phyloP scores from a whole-genome alignment of 2,113 vertebrate genomes.

The Vombatus ursinus region DNA sequence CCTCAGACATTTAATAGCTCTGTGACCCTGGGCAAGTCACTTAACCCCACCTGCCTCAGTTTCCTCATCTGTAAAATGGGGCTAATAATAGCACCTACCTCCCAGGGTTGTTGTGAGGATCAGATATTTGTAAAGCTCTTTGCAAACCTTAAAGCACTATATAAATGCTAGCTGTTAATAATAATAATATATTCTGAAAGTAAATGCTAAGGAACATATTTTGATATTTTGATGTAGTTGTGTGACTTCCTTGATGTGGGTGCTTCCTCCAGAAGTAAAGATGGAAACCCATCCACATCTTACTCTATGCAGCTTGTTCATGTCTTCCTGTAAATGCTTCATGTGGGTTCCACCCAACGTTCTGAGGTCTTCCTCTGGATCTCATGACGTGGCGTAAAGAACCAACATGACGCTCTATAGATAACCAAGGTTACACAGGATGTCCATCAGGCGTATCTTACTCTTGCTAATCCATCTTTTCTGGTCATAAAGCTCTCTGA shows the following conservation, averaged over 20 bases:
- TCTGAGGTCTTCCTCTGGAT: rapidly evolving
- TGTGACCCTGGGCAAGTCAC: background rate
- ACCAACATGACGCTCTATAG: background rate
- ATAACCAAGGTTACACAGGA: background rate
- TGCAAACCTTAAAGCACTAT: background rate
- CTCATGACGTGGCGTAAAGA: background rate
- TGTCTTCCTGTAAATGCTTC: background rate
- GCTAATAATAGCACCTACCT: background rate
- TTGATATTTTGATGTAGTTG: background rate
- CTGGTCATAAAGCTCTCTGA: background rate
- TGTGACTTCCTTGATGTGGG: background rate
- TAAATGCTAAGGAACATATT: background rate
- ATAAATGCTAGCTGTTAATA: background rate
- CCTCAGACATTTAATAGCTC: background rate
- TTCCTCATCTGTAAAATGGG: conserved; percentile 30
- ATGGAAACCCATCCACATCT: background rate
- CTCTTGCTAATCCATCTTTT: background rate
- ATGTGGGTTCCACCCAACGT: background rate
- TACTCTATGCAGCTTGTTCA: background rate
- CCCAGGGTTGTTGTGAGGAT: background rate
- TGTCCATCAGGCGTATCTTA: background rate
- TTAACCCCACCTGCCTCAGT: background rate
- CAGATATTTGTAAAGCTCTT: background rate
- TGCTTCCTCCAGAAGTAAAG: background rate
- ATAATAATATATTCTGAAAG: background rate